Percentiles rank a stretch among this genome's conserved stretches.
These are phyloP conservation scores for Prosopocoilus inquinatus DNA, from an alignment of 2,888 invertebrate species.

Conservation along the genomic window DNA sequence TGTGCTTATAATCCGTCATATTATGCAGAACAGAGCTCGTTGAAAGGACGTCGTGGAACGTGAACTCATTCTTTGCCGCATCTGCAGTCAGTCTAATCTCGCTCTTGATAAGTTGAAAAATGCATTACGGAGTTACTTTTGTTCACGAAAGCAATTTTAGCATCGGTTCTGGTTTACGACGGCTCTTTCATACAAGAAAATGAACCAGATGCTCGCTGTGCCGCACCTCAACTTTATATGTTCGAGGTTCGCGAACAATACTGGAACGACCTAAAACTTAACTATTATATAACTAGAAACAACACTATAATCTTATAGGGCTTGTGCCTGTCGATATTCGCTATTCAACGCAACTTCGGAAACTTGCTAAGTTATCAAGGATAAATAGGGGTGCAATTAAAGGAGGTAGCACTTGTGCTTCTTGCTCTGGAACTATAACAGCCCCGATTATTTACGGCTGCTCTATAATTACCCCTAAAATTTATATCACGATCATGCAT, in stretches of 20 bases:
- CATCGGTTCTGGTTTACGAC: neutral
- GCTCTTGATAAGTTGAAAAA: slow-evolving; percentile 5
- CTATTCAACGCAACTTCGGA: slow-evolving; percentile 26
- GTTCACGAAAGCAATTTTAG: slow-evolving; percentile 1
- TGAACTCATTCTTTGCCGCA: slow-evolving; percentile 1
- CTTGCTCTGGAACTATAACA: slow-evolving; percentile 38
- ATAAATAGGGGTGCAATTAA: slow-evolving; percentile 39
- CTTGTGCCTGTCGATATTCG: slow-evolving; percentile 25
- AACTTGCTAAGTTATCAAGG: slow-evolving; percentile 27
- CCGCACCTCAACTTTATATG: neutral
- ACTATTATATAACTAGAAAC: slow-evolving; percentile 16
- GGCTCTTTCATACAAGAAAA: neutral
- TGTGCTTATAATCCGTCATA: slow-evolving; percentile 44
- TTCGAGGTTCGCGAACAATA: neutral
- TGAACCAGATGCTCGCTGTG: neutral
- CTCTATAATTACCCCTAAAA: slow-evolving; percentile 44
- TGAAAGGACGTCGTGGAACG: slow-evolving; percentile 1
- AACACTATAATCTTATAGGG: slow-evolving; percentile 12
- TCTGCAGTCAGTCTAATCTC: neutral
- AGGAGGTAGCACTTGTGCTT: slow-evolving; percentile 41
- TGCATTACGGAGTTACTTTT: slow-evolving; percentile 1
- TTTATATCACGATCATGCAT: slow-evolving; percentile 44
- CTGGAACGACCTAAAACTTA: slow-evolving; percentile 7
- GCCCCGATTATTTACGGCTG: slow-evolving; percentile 42
- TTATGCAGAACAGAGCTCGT: slow-evolving; percentile 31